Evolutionary conservation across 2,797 vertebrate genomes (phyloP).

Genomic region (Sorex maritimensis): DNA sequence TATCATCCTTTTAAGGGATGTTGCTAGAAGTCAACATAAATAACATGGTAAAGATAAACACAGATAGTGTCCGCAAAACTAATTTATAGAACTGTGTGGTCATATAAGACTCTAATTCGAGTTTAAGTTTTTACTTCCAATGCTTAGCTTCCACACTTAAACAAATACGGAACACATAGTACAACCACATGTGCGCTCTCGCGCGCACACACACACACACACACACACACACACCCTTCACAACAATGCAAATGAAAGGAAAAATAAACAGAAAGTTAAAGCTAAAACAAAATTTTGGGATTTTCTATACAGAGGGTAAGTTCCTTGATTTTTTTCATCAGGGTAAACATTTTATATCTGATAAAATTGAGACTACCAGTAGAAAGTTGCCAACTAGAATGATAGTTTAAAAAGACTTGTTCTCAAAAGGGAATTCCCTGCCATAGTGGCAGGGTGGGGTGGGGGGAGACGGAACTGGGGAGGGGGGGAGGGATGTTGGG

Average conservation of each 20-base stretch:
- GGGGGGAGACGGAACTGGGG: too few species aligned
- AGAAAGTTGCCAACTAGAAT: neutral
- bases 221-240: too few species aligned
- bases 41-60: neutral
- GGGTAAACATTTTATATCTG: neutral
- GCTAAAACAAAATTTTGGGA: neutral
- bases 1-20: too few species aligned
- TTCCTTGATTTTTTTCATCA: neutral
- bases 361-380: neutral
- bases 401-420: neutral
- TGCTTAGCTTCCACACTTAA: neutral
- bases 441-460: too few species aligned
- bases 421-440: too few species aligned
- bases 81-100: neutral
- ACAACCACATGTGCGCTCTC: too few species aligned
- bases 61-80: neutral
- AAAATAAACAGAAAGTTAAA: neutral
- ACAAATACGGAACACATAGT: too few species aligned
- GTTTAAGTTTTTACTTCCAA: neutral
- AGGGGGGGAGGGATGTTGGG: too few species aligned
- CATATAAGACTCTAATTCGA: neutral
- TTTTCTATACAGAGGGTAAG: constrained; percentile 1
- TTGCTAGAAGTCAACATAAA: neutral
- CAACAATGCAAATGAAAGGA: too few species aligned
- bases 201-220: too few species aligned